Evolutionary conservation across 2,888 invertebrate genomes (phyloP).

Genomic region (Lithosia quadra): DNA sequence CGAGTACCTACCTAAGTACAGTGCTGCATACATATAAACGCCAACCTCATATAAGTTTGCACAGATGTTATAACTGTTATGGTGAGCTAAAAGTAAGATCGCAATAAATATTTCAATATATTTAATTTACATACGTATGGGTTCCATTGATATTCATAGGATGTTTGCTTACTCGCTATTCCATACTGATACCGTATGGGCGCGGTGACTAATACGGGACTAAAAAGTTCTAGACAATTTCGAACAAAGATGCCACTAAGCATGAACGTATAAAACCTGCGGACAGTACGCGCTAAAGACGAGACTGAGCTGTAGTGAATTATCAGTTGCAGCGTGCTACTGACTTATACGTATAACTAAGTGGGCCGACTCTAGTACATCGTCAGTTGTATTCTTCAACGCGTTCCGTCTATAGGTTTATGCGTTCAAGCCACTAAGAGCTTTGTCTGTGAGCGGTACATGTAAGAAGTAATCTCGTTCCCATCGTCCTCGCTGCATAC

Average conservation of each 20-base stretch:
- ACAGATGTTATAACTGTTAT: constrained; percentile 41
- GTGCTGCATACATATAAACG: constrained; percentile 11
- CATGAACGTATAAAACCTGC: too few relatives aligned
- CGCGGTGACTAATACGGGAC: constrained; percentile 52
- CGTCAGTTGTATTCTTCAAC: too few relatives aligned
- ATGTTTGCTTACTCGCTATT: constrained; percentile 19
- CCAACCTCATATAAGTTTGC: constrained; percentile 35
- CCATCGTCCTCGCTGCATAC: constrained; percentile 62
- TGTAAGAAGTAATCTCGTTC: constrained; percentile 77
- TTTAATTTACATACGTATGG: constrained; percentile 19
- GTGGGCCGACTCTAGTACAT: too few relatives aligned
- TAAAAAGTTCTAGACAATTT: constrained; percentile 47
- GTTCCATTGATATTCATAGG: constrained; percentile 29
- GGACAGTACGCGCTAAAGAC: too few relatives aligned
- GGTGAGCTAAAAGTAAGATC: constrained; percentile 24
- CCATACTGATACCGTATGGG: constrained; percentile 36
- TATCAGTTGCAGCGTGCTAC: too few relatives aligned
- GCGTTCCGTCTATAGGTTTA: too few relatives aligned
- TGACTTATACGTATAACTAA: too few relatives aligned
- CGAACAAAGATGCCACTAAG: too few relatives aligned
- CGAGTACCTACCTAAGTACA: not conserved
- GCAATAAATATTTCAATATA: constrained; percentile 29
- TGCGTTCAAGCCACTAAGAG: constrained; percentile 64
- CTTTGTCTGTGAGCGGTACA: constrained; percentile 70
- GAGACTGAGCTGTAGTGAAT: too few relatives aligned